These are phyloP conservation scores for Carposina sasakii DNA, from an alignment of 1,140 invertebrate genomes.

Conservation along the genomic window DNA sequence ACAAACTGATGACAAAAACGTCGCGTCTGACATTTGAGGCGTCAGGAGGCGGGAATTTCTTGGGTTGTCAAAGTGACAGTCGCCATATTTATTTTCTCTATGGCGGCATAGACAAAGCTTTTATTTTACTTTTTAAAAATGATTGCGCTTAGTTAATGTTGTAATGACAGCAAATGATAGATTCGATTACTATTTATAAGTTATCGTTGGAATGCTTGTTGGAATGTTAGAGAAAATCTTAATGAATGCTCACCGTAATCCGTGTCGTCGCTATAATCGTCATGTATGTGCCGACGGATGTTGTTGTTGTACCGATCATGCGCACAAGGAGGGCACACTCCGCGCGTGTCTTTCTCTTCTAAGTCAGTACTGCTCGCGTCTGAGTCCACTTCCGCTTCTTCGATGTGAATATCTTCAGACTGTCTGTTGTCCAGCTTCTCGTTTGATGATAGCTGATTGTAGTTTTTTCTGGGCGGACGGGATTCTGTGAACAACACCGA, in stretches of 20 bases:
- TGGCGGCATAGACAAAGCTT: too few relatives aligned
- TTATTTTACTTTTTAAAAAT: too few relatives aligned
- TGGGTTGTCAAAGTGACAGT: too few relatives aligned
- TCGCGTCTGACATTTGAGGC: too few relatives aligned
- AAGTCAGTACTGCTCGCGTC: constrained; percentile 69
- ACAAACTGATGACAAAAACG: too few relatives aligned
- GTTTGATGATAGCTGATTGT: constrained; percentile 69
- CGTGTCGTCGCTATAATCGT: constrained; percentile 69
- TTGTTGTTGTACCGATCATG: constrained; percentile 68
- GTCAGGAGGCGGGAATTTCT: too few relatives aligned
- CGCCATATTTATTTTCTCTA: too few relatives aligned
- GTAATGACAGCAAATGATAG: constrained; percentile 13
- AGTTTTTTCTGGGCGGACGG: constrained; percentile 64
- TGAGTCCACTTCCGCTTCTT: constrained; percentile 61
- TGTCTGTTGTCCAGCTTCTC: constrained; percentile 63
- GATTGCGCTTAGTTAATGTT: too few relatives aligned
- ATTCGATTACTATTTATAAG: too few relatives aligned
- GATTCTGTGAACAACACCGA: constrained; percentile 46
- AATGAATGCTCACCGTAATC: constrained; percentile 62
- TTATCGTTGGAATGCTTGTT: too few relatives aligned
- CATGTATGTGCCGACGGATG: constrained; percentile 53
- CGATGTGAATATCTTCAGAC: constrained; percentile 57
- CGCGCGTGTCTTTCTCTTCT: constrained; percentile 57
- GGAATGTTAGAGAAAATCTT: too few relatives aligned
- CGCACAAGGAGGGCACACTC: constrained; percentile 60